Percentiles rank a stretch among this genome's conserved stretches.
Conservation (phyloP, 1,140 invertebrate genomes). For the Drosophila sp. region DNA sequence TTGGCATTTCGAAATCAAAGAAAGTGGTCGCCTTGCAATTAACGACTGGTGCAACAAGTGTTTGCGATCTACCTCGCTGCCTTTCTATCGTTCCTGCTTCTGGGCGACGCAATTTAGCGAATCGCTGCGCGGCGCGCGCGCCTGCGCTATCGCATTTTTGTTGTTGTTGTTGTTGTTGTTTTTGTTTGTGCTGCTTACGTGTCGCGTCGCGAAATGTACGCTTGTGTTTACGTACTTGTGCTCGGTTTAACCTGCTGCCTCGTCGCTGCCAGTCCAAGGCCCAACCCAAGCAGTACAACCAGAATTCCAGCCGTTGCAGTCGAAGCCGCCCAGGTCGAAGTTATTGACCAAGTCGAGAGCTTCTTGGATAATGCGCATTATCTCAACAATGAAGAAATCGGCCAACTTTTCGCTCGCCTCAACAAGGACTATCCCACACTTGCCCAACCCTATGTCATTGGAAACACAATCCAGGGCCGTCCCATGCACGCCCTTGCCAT, state of each 20-base stretch:
- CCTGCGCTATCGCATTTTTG: too few relatives aligned
- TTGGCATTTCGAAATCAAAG: constrained; percentile 23
- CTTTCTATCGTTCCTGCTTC: not conserved
- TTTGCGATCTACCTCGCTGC: not conserved
- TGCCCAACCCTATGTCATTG: constrained; percentile 91
- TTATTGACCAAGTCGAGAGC: constrained; percentile 53
- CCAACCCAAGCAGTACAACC: constrained; percentile 8
- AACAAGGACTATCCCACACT: constrained; percentile 85
- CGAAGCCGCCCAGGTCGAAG: constrained; percentile 38
- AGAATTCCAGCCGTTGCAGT: constrained; percentile 2
- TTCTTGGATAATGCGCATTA: constrained; percentile 67
- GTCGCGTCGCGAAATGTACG: constrained; percentile 52
- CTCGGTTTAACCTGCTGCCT: constrained; percentile 22
- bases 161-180: constrained; percentile 10
- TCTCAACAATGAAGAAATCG: constrained; percentile 67
- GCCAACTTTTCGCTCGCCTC: constrained; percentile 59
- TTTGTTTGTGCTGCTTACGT: constrained; percentile 47
- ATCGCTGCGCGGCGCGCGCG: constrained; percentile 33
- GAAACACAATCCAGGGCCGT: constrained; percentile 90
- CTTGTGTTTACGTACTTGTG: constrained; percentile 34
- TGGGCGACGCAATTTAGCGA: not conserved
- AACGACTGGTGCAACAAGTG: constrained; percentile 40
- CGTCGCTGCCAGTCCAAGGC: constrained; percentile 6
- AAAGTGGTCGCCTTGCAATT: constrained; percentile 17
- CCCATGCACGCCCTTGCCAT: constrained; percentile 89